A percentile compares a stretch with the other conserved stretches of the same genome.
phyloP scores from a whole-genome alignment of 2,888 invertebrate genomes.

The Eumacrocentrus americanus region DNA sequence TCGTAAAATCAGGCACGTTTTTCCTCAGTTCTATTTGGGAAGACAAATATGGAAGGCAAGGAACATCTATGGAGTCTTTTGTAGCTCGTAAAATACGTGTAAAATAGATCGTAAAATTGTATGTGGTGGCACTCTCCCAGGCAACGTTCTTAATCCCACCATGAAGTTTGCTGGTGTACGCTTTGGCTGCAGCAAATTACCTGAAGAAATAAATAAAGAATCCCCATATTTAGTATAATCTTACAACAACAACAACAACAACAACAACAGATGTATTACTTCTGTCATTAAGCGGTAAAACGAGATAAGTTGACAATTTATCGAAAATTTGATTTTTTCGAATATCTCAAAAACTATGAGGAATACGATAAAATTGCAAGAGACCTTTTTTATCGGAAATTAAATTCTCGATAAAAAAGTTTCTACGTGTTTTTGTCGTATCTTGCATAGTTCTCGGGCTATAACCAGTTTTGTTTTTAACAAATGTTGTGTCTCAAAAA shows the following conservation, averaged over 20 bases:
- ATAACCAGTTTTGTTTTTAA: no score
- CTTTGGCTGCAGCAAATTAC: slow-evolving; percentile 60
- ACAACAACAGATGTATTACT: no score
- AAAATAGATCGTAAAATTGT: not conserved
- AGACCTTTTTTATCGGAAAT: not conserved
- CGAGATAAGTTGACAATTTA: no score
- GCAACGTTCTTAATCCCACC: slow-evolving; percentile 40
- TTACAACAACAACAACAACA: no score
- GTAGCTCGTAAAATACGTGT: not conserved
- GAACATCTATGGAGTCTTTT: not conserved
- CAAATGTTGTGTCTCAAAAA: no score
- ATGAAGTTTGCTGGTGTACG: slow-evolving; percentile 52
- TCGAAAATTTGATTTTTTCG: no score
- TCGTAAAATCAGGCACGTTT: slow-evolving; percentile 9
- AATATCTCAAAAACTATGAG: no score
- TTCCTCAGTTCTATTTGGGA: slow-evolving; percentile 6
- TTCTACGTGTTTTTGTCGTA: no score
- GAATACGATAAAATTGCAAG: no score
- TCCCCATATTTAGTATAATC: no score
- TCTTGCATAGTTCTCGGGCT: no score
- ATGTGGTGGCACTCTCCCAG: slow-evolving; percentile 32
- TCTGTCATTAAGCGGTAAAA: no score
- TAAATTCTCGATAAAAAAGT: not conserved
- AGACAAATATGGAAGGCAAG: slow-evolving; percentile 17
- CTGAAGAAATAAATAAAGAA: slow-evolving; percentile 39